Evolutionary conservation across 2,113 vertebrate genomes (phyloP), one percentile per base, ranked within the genome.

Genomic region (Rhea pennata): DNA sequence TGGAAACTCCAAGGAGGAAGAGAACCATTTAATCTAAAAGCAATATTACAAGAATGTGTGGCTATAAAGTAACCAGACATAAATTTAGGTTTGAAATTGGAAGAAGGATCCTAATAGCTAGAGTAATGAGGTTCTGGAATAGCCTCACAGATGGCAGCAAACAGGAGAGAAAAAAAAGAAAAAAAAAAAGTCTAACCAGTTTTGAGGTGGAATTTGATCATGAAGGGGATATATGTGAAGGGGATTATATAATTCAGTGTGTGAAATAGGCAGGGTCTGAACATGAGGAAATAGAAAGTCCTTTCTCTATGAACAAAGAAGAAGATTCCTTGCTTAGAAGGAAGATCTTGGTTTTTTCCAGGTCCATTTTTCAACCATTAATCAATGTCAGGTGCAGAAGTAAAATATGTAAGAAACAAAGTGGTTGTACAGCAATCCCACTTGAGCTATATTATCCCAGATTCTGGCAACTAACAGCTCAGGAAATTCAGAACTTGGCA

Each of bases 11-110:
- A 72, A 54, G 81, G n/a, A 91, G 14, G 66, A 77, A 48, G 56
- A 90, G 58, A 87, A 23, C 24, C 53, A 39, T 90, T 91, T 87
- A 87, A 93, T 54, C 78, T 93, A 93, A 95, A 94, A 85, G 90
- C 71, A 91, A 61, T 87, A 88, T 95, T 82, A 75, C 81, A 93
- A 59, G 77, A 76, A 75, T 72, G 64, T 73, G 78, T 51, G 70
- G n/a, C 92, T 69, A 22, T 82, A 95, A 93, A 93, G 56, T 92
- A 85, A 87, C 87, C 78, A 85, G 70, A 64, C 48, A 87, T 87
- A 91, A 90, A 94, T 93, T 90, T 56, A 29, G 53, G 36, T 12
- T 76, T 62, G 71, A 91, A 91, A 94, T 14, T 82, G 82, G 95
- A 90, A 59, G 54, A 85, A 75, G 26, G 24, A 33, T 84, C 61